Percentiles rank a stretch among this genome's conserved stretches.
phyloP scores from a whole-genome alignment of 2,888 invertebrate genomes.

The Pristionchus entomophagus region DNA sequence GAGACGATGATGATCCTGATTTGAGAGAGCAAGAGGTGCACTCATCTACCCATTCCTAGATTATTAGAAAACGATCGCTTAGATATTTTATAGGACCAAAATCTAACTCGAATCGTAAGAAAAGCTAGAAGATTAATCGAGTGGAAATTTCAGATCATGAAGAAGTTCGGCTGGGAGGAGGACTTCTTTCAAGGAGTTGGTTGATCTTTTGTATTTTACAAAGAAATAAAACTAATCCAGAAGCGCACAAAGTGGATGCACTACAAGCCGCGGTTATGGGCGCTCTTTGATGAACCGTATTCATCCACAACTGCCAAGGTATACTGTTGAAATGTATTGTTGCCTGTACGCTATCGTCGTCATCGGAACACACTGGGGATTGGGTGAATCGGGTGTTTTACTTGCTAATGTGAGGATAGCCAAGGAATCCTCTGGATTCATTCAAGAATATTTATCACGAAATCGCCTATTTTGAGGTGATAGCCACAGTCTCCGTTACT shows the following conservation, averaged over 20 bases:
- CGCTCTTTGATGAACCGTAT: slow-evolving; percentile 98
- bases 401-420: no score
- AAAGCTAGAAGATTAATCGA: slow-evolving; percentile 85
- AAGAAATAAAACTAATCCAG: neutral
- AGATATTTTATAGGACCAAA: no score
- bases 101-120: no score
- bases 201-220: neutral
- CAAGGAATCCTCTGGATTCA: neutral
- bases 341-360: no score
- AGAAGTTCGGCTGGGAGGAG: slow-evolving; percentile 94
- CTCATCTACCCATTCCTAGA: neutral
- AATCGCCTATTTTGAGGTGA: slow-evolving; percentile 89
- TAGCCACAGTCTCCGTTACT: slow-evolving; percentile 92
- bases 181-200: slow-evolving; percentile 87
- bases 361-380: no score
- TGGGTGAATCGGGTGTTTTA: no score
- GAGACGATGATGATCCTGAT: slow-evolving; percentile 72
- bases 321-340: no score
- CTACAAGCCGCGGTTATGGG: slow-evolving; percentile 97
- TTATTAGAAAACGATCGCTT: no score
- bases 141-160: slow-evolving; percentile 35
- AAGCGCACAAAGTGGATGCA: slow-evolving; percentile 86
- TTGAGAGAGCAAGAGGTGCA: slow-evolving; percentile 86
- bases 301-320: slow-evolving; percentile 98
- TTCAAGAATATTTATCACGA: no score